These are phyloP conservation scores for Polyergus mexicanus DNA, from an alignment of 1,140 invertebrate genomes.

Conservation along the genomic window DNA sequence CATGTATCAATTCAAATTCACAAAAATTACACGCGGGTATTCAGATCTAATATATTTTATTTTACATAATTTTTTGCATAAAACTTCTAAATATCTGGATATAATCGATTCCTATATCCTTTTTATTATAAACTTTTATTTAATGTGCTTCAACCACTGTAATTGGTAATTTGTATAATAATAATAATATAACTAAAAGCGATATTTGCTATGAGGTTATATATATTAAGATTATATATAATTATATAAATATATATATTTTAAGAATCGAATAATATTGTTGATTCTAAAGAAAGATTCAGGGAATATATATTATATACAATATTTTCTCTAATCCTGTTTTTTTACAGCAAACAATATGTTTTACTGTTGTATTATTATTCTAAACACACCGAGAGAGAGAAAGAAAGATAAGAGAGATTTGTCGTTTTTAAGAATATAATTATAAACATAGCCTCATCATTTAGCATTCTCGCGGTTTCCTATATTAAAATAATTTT, in stretches of 20 bases:
- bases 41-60: slow-evolving; percentile 14
- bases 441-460: background rate
- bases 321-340: slow-evolving; percentile 8
- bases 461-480: background rate
- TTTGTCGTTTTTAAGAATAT: background rate
- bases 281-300: background rate
- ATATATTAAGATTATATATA: slow-evolving; percentile 18
- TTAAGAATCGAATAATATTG: slow-evolving; percentile 26
- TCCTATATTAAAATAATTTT: slow-evolving; percentile 17
- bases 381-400: background rate
- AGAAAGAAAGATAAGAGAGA: background rate
- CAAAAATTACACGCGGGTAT: background rate
- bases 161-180: background rate
- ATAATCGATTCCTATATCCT: slow-evolving; percentile 5
- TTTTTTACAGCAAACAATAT: background rate
- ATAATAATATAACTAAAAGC: slow-evolving; percentile 11
- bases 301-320: slow-evolving; percentile 11
- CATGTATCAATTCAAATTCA: slow-evolving; percentile 5
- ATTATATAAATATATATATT: background rate
- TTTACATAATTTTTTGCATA: slow-evolving; percentile 4
- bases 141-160: background rate
- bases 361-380: background rate
- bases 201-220: background rate
- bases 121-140: background rate
- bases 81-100: background rate